Base-by-base conservation (phyloP, 1,140 invertebrate genomes). In the Drosophila trapezifrons region DNA sequence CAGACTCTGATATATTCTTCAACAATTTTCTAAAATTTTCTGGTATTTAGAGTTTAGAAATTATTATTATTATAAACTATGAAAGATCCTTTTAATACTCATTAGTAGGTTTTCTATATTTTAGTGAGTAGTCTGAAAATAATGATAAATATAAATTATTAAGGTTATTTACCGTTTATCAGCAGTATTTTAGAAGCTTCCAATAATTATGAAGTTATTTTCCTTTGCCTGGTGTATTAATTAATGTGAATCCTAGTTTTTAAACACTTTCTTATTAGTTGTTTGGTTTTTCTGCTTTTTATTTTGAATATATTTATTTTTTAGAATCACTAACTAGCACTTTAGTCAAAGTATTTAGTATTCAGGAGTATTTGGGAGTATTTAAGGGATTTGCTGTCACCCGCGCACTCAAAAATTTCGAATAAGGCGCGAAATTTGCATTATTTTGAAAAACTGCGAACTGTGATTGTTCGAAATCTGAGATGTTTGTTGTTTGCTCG, bases 401-500 rank as follows among this genome's bases (percentile, higher is more conserved):
- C n/a, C 67, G 38, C 64, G 25, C 64, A 49, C 57, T 45, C 1
- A 40, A 56, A 22, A 22, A 40, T 58, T 38, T 38, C 52, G 5
- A 38, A 38, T 6, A 56, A 29, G 9, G 29, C 60, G 60, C 25
- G 60, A 63, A 63, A 32, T 22, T 12, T n/a, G 43, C n/a, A n/a
- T n/a, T n/a, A 64, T 65, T 40, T 42, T 67, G 38, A 37, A 60
- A 56, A 47, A 58, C 63, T 55, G 57, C 27, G 20, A 22, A 22
- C 52, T 45, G 43, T 55, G 51, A 58, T 25, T 66, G 65, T 55
- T 54, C 15, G 13, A 37, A 42, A 49, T 58, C 37, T 64, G 5
- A 40, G 43, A 37, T 59, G 46, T 46, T 51, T 67, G 70, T 46
- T 51, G 82, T 55, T 62, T 42, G 71, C 18, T 32, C 9, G 29